These are phyloP conservation scores for Nothobranchius furzeri DNA, from an alignment of 2,113 vertebrate species.

Conservation along the genomic window DNA sequence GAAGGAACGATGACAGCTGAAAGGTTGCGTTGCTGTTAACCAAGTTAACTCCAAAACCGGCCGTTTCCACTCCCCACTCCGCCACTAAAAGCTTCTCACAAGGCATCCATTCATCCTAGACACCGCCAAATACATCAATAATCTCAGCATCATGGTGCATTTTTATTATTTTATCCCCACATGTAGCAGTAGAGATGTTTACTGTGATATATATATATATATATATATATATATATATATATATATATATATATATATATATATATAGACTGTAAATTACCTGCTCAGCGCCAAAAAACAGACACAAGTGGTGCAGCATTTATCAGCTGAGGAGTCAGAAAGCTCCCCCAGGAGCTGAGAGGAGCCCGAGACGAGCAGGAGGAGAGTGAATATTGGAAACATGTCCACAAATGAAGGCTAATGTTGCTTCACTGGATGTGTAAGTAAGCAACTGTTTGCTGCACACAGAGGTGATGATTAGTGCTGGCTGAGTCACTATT, in stretches of 20 bases:
- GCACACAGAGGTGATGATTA: slow-evolving; percentile 8
- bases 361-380: slow-evolving; percentile 4
- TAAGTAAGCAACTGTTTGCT: slow-evolving; percentile 17
- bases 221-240: too few relatives aligned
- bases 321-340: slow-evolving; percentile 21
- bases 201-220: background rate
- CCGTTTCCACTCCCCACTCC: too few relatives aligned
- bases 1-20: too few relatives aligned
- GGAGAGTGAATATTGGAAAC: slow-evolving; percentile 12
- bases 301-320: slow-evolving; percentile 8
- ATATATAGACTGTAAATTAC: background rate
- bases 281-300: slow-evolving; percentile 11
- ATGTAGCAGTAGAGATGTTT: slow-evolving; percentile 9
- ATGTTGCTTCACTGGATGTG: slow-evolving; percentile 17
- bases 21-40: too few relatives aligned
- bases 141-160: background rate
- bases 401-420: slow-evolving; percentile 3
- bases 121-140: background rate
- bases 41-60: too few relatives aligned
- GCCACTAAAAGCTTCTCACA: too few relatives aligned
- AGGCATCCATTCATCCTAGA: background rate
- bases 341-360: slow-evolving; percentile 4
- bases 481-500: slow-evolving; percentile 8
- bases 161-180: background rate
- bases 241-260: too few relatives aligned